These are phyloP conservation scores for Bubo bubo DNA, from an alignment of 2,113 vertebrate species.

Conservation along the genomic window DNA sequence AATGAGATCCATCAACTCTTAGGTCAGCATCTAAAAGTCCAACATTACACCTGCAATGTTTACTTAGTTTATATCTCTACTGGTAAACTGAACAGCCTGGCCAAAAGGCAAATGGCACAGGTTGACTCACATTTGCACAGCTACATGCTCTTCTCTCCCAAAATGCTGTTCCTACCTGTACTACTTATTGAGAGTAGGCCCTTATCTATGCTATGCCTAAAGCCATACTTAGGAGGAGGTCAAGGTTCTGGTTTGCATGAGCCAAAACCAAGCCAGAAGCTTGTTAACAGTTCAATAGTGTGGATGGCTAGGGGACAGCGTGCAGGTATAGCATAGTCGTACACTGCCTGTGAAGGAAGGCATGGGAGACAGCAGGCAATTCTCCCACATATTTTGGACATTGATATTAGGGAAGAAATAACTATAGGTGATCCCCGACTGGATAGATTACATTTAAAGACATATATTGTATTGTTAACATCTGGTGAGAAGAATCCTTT, in stretches of 20 bases:
- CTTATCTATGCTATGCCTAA: not conserved
- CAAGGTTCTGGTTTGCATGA: not conserved
- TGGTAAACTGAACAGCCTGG: not conserved
- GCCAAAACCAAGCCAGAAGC: not conserved
- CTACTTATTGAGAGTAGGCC: not conserved
- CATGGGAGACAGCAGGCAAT: not conserved
- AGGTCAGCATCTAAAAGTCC: not conserved
- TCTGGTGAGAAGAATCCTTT: not conserved
- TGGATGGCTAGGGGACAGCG: not conserved
- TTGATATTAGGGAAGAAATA: not conserved
- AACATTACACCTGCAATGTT: accelerated
- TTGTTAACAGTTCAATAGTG: accelerated
- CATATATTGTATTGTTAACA: not conserved
- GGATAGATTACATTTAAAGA: not conserved
- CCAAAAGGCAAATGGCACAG: not conserved
- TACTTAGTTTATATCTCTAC: not conserved
- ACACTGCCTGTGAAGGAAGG: not conserved
- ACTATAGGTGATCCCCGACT: not conserved
- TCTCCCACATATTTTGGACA: not conserved
- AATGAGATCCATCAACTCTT: not conserved
- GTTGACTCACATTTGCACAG: not conserved
- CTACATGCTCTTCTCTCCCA: not conserved
- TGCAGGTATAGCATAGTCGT: not conserved
- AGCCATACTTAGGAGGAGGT: not conserved
- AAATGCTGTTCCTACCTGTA: not conserved